phyloP scores from a whole-genome alignment of 2,888 invertebrate species.

The Cantharis lateralis region DNA sequence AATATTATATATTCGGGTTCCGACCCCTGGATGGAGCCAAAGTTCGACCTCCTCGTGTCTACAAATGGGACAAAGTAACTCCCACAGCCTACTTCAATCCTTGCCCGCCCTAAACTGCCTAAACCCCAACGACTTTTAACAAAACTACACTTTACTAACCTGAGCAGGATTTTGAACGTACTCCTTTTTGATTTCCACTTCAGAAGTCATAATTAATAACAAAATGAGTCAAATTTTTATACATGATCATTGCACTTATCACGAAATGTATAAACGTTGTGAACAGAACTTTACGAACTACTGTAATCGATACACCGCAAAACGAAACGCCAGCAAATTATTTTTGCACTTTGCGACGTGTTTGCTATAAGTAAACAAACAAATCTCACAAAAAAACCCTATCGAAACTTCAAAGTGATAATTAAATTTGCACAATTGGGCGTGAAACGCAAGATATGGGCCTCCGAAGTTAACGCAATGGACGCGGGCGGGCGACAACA shows the following conservation, averaged over 20 bases:
- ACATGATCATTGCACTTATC: constrained; percentile 38
- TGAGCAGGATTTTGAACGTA: constrained; percentile 47
- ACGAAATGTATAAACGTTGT: constrained; percentile 27
- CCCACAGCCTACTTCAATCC: constrained; percentile 46
- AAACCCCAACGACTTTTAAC: constrained; percentile 21
- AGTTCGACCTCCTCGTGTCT: constrained; percentile 50
- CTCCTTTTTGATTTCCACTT: constrained; percentile 46
- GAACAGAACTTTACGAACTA: constrained; percentile 30
- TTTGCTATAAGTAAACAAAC: not conserved
- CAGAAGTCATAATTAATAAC: constrained; percentile 42
- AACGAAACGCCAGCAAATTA: not conserved
- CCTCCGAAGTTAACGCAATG: constrained; percentile 16
- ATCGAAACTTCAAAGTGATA: constrained; percentile 2
- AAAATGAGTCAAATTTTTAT: constrained; percentile 27
- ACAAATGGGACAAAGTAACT: constrained; percentile 46
- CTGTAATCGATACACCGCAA: constrained; percentile 12
- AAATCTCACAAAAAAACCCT: not conserved
- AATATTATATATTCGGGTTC: constrained; percentile 24
- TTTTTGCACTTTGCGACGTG: not conserved
- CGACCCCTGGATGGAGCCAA: constrained; percentile 46
- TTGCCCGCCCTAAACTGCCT: constrained; percentile 41
- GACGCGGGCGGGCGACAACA: constrained; percentile 56
- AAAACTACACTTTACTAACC: constrained; percentile 39
- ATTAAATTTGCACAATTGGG: constrained; percentile 35
- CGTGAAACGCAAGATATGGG: constrained; percentile 34